Conservation (phyloP, 2,113 vertebrate species). For the Lampris megalopsis region DNA sequence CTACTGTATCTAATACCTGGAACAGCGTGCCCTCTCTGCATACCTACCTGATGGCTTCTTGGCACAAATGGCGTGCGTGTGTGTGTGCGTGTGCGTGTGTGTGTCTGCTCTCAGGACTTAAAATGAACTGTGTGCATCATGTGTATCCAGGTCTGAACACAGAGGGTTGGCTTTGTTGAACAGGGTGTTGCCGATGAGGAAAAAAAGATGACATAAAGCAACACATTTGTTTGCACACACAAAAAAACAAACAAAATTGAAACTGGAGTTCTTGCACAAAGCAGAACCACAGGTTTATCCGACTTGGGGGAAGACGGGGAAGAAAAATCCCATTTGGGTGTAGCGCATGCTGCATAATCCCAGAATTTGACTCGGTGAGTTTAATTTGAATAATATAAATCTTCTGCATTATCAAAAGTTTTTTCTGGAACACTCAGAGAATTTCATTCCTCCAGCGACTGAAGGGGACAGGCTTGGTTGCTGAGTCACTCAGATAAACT, state of each 20-base stretch:
- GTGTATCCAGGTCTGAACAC: conserved; percentile 52
- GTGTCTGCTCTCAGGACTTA: conserved; percentile 27
- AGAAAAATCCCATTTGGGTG: no score
- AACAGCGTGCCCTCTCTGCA: conserved; percentile 31
- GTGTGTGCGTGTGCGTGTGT: conserved; percentile 9
- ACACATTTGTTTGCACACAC: no score
- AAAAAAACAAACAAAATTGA: no score
- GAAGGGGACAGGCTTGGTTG: neutral
- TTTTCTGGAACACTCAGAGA: no score
- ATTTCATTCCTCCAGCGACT: no score
- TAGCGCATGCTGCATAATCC: no score
- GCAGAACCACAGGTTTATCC: no score
- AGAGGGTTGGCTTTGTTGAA: conserved; percentile 33
- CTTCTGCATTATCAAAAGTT: no score
- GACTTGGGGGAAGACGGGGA: no score
- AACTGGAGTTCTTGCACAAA: no score
- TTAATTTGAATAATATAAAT: no score
- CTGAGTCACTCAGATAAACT: conserved; percentile 3
- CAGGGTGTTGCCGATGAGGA: neutral
- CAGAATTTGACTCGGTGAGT: no score
- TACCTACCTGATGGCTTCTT: conserved; percentile 64
- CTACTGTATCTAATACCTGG: conserved; percentile 33
- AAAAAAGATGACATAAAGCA: neutral
- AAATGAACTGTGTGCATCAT: conserved; percentile 44
- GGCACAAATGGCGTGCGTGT: conserved; percentile 8